A percentile compares a stretch with the other conserved stretches of the same genome.
Conservation (phyloP, 2,888 invertebrate genomes). For the Eupithecia dodoneata region DNA sequence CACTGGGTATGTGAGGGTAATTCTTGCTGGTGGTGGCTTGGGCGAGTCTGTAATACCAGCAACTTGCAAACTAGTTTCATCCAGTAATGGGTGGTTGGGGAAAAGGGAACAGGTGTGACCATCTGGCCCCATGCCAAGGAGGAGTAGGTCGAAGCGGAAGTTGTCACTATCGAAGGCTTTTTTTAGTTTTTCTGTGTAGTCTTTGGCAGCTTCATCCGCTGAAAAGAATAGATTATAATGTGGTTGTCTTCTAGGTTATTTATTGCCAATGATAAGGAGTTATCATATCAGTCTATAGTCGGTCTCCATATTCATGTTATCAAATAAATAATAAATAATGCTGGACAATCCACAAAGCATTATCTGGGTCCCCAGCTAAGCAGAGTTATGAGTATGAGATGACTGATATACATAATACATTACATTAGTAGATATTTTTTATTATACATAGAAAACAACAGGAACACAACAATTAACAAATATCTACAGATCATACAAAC, state of each 20-base stretch:
- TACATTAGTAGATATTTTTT: too few relatives aligned
- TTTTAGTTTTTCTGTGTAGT: constrained; percentile 88
- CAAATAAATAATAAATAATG: neutral
- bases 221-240: constrained; percentile 39
- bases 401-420: too few relatives aligned
- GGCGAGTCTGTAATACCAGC: constrained; percentile 96
- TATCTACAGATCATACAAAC: too few relatives aligned
- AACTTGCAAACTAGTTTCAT: constrained; percentile 87
- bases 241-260: neutral
- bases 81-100: constrained; percentile 87
- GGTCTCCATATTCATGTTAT: neutral
- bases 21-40: constrained; percentile 95
- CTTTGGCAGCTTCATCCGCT: constrained; percentile 90
- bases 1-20: constrained; percentile 96
- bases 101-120: constrained; percentile 99
- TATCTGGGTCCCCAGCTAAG: too few relatives aligned
- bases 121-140: constrained; percentile 98
- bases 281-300: too few relatives aligned
- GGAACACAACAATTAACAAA: too few relatives aligned
- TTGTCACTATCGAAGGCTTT: constrained; percentile 83
- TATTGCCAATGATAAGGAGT: neutral
- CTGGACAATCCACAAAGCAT: too few relatives aligned
- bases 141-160: constrained; percentile 91
- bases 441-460: too few relatives aligned
- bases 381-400: too few relatives aligned